Conservation (phyloP, 2,113 vertebrate species). For the Sapajus apella region DNA sequence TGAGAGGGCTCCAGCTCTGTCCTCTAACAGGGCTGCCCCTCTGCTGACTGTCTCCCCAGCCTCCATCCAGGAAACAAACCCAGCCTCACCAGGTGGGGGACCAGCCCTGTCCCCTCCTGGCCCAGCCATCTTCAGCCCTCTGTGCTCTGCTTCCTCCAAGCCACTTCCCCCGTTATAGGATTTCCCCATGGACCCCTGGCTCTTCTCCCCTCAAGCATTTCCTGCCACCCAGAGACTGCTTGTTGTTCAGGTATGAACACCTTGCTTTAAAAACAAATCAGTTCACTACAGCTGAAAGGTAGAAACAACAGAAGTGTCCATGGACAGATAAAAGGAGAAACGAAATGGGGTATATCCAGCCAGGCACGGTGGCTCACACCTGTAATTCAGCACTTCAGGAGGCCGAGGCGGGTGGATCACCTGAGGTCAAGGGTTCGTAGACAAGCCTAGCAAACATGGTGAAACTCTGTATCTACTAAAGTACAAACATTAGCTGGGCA, state of each 20-base stretch:
- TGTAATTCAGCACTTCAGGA: no score
- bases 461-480: no score
- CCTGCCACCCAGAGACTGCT: not conserved
- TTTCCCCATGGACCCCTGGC: not conserved
- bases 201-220: not conserved
- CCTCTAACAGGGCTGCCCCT: not conserved
- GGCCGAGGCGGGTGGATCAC: no score
- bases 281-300: not conserved
- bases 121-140: not conserved
- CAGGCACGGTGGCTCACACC: no score
- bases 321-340: accelerated
- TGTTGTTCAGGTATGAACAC: not conserved
- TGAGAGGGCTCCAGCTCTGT: not conserved
- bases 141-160: not conserved
- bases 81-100: not conserved
- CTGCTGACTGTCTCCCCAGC: not conserved
- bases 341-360: not conserved
- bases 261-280: not conserved
- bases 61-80: not conserved
- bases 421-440: no score
- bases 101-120: not conserved
- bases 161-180: no score
- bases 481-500: no score
- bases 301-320: not conserved
- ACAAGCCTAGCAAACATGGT: no score